Conservation (phyloP, 2,113 vertebrate species). For the Menidia beryllina region DNA sequence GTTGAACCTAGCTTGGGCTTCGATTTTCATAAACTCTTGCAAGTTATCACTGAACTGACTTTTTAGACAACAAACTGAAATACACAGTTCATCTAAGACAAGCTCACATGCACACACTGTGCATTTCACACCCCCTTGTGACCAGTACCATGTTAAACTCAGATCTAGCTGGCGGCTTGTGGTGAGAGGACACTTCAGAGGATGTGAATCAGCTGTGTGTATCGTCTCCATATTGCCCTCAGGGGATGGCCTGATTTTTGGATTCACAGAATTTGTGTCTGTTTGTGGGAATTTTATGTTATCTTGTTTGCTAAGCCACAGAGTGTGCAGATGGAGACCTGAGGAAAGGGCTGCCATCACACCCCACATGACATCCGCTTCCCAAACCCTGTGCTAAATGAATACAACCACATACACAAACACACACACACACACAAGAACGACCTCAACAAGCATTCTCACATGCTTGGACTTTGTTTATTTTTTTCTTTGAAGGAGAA, state of each 20-base stretch:
- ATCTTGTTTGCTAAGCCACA: constrained; percentile 25
- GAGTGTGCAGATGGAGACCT: constrained; percentile 28
- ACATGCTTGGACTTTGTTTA: constrained; percentile 4
- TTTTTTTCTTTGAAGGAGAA: constrained; percentile 43
- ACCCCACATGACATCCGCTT: constrained; percentile 34
- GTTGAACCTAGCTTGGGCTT: constrained; percentile 30
- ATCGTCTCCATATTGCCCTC: constrained; percentile 15
- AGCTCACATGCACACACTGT: constrained; percentile 3
- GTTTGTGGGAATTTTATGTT: constrained; percentile 13
- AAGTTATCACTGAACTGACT: constrained; percentile 40
- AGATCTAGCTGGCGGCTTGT: constrained; percentile 23
- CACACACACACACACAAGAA: background rate
- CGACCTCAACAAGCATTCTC: background rate
- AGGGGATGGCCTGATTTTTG: constrained; percentile 21
- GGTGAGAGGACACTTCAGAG: constrained; percentile 29
- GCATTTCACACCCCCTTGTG: constrained; percentile 52
- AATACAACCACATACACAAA: constrained; percentile 16
- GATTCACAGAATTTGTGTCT: constrained; percentile 14
- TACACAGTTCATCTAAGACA: constrained; percentile 8
- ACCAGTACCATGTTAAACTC: constrained; percentile 47
- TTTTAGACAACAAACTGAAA: constrained; percentile 23
- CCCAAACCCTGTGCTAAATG: constrained; percentile 4
- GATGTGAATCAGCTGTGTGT: constrained; percentile 45
- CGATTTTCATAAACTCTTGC: constrained; percentile 43
- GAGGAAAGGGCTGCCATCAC: constrained; percentile 27